Conservation (phyloP, 92 coral and sea anemone species). For the Parazoanthus darwini region DNA sequence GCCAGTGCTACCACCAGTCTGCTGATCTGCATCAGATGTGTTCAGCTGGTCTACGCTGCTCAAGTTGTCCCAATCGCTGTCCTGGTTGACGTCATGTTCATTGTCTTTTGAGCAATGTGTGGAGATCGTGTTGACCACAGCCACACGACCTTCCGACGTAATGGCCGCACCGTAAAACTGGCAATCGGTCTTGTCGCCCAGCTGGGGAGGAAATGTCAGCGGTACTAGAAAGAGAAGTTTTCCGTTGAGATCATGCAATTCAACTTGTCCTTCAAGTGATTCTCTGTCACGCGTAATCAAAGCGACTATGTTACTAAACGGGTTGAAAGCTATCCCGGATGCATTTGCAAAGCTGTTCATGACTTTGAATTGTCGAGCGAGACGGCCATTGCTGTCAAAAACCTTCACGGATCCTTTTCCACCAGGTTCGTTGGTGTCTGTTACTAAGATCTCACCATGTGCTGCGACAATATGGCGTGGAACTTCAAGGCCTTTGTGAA, state of each 20-base stretch:
- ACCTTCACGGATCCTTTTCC: constrained; percentile 24
- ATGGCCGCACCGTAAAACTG: constrained; percentile 30
- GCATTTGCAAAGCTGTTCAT: constrained; percentile 9
- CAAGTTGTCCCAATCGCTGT: constrained; percentile 14
- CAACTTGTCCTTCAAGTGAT: constrained; percentile 22
- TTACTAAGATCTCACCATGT: constrained; percentile 17
- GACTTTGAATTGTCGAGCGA: constrained; percentile 24
- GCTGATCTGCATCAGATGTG: background rate
- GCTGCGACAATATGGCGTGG: constrained; percentile 29
- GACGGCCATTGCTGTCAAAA: constrained; percentile 31
- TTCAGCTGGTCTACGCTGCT: constrained; percentile 16
- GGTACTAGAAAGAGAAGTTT: constrained; percentile 37
- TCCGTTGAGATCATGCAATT: constrained; percentile 25
- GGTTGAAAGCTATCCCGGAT: constrained; percentile 37
- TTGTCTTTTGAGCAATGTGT: background rate
- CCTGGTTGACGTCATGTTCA: background rate
- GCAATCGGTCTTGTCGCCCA: background rate
- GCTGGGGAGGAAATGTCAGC: constrained; percentile 8
- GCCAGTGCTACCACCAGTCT: background rate
- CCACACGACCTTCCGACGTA: constrained; percentile 40
- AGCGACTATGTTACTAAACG: constrained; percentile 32
- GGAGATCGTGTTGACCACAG: constrained; percentile 9
- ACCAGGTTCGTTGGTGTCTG: constrained; percentile 19
- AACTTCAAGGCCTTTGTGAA: constrained; percentile 17
- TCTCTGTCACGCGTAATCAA: constrained; percentile 36